Evolutionary conservation across 1,140 invertebrate genomes (phyloP), one percentile per base, ranked within the genome.

Genomic region (Drosophila trapezifrons): DNA sequence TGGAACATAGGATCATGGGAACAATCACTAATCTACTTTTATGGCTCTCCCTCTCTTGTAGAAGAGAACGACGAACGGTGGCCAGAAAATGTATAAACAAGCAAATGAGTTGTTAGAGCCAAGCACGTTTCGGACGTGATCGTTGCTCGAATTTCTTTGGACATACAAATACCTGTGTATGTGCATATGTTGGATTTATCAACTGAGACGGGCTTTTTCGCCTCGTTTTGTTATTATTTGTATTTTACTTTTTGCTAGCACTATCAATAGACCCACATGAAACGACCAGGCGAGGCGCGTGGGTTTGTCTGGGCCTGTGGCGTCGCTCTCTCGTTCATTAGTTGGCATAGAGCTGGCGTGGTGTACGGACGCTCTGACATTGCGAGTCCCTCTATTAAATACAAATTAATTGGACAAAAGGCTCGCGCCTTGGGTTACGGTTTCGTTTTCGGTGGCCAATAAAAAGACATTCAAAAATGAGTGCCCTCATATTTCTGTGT

Each of bases 191-290:
- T 27, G 46, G 72, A 18, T 66, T 86, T 85, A 85, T 86, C 78
- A 78, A 51, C 51, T 70, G 60, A 72, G 62, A 51, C 56, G 64
- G 54, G 40, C 56, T 76, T 73, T 80, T 66, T 76, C 42, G 37
- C 46, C 62, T 4, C 55, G 56, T 75, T 76, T 74, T 47, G 42
- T 59, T 29, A 35, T 54, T 70, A 37, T 29, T 32, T 47, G 58
- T 57, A n/a, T 43, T 43, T 46, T 10, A 25, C 22, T 67, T 46
- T 71, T 71, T 71, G 66, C 73, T 18, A 57, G 65, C 74, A 77
- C 65, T 62, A 73, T 82, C 70, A 87, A 79, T 82, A 49, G 55
- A 62, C 74, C 78, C 78, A 70, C 82, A 78, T 86, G 32, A 73
- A 71, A 32, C 71, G 42, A 43, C 49, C 62, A 56, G 76, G 54